These are phyloP conservation scores for Xylocampa areola DNA, from an alignment of 2,888 invertebrate species.

Conservation along the genomic window DNA sequence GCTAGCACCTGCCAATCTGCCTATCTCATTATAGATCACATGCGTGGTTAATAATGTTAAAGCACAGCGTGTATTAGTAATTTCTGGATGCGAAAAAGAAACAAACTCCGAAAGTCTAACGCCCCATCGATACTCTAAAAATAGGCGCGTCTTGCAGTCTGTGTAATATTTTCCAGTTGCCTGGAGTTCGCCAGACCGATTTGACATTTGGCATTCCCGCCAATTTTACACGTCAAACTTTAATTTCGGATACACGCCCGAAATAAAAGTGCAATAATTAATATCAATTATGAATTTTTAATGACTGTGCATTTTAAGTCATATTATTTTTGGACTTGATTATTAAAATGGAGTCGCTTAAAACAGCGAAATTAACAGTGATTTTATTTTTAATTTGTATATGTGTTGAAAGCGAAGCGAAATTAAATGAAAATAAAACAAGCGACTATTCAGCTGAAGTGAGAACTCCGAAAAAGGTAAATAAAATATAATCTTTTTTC, in stretches of 20 bases:
- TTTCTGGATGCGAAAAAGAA: conserved; percentile 49
- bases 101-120: conserved; percentile 48
- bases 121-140: conserved; percentile 73
- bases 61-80: conserved; percentile 1
- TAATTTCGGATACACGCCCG: conserved; percentile 21
- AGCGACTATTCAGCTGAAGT: conserved; percentile 65
- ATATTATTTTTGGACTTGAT: conserved; percentile 31
- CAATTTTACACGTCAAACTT: conserved; percentile 57
- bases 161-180: conserved; percentile 69
- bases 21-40: too few relatives aligned
- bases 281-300: conserved; percentile 31
- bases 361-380: conserved; percentile 59
- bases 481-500: too few relatives aligned
- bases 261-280: conserved; percentile 23
- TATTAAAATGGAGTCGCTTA: conserved; percentile 60
- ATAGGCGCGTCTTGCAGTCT: conserved; percentile 76
- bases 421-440: conserved; percentile 66
- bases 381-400: conserved; percentile 66
- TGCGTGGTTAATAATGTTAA: background rate
- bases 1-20: too few relatives aligned
- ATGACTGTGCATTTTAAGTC: conserved; percentile 19
- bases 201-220: conserved; percentile 66
- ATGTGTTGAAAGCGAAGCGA: conserved; percentile 65
- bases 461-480: conserved; percentile 67
- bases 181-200: conserved; percentile 68